These are phyloP conservation scores for Rhadina sibilatrix DNA, from an alignment of 2,113 vertebrate species.

Conservation along the genomic window DNA sequence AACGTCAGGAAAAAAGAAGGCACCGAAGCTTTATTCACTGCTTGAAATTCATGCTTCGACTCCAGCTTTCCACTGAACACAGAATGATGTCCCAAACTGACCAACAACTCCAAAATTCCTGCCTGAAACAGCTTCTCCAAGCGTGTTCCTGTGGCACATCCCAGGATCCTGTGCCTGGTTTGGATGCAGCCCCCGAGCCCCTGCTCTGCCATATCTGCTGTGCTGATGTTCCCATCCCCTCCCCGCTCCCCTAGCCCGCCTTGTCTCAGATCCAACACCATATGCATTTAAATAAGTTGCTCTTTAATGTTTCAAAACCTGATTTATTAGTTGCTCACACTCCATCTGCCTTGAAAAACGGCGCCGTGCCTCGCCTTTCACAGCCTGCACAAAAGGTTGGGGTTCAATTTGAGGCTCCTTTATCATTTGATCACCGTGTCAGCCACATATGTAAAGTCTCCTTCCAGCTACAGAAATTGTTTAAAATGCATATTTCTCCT, in stretches of 20 bases:
- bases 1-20: background rate
- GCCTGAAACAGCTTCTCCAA: background rate
- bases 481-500: constrained; percentile 39
- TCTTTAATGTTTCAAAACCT: constrained; percentile 73
- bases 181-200: background rate
- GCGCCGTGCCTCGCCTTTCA: constrained; percentile 19
- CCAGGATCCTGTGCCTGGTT: background rate
- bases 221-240: constrained; percentile 4
- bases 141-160: background rate
- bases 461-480: constrained; percentile 36
- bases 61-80: background rate
- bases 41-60: background rate
- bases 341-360: constrained; percentile 65
- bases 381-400: constrained; percentile 46
- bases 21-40: background rate
- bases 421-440: constrained; percentile 58
- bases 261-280: constrained; percentile 57
- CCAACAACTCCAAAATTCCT: background rate
- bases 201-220: background rate
- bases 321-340: constrained; percentile 73
- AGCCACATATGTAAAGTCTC: constrained; percentile 31
- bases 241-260: background rate
- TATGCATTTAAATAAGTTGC: constrained; percentile 65
- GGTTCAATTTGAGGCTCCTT: constrained; percentile 39
- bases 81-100: background rate